Evolutionary conservation across 2,113 vertebrate genomes (phyloP).

Genomic region (Pantherophis guttatus): DNA sequence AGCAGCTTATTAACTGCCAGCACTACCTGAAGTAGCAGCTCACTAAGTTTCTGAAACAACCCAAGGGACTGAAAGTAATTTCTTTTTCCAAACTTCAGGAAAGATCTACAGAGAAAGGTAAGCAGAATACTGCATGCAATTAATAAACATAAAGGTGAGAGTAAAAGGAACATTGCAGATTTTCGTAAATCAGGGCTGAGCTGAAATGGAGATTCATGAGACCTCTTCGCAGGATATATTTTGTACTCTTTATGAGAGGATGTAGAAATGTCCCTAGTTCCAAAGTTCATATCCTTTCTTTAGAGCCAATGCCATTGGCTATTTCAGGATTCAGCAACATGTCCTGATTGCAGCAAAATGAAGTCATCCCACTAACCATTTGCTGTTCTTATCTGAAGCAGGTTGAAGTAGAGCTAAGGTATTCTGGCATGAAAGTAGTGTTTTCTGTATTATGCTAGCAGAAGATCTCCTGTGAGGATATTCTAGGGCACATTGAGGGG

Average conservation of each 20-base stretch:
- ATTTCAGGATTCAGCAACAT: too few relatives aligned
- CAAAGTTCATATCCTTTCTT: too few relatives aligned
- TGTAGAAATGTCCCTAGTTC: too few relatives aligned
- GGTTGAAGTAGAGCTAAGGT: too few relatives aligned
- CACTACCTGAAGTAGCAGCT: slow-evolving; percentile 14
- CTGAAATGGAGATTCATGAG: background rate
- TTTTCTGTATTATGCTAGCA: too few relatives aligned
- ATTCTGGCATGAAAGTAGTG: too few relatives aligned
- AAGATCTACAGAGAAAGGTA: slow-evolving; percentile 21
- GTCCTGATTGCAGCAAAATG: too few relatives aligned
- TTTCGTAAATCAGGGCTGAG: background rate
- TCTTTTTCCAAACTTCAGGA: slow-evolving; percentile 15
- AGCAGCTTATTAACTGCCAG: slow-evolving; percentile 19
- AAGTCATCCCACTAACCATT: too few relatives aligned
- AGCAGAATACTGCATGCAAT: slow-evolving; percentile 1
- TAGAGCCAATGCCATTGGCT: too few relatives aligned
- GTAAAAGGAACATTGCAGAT: background rate
- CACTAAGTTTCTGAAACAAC: slow-evolving; percentile 25
- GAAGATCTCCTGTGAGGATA: too few relatives aligned
- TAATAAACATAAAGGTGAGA: background rate
- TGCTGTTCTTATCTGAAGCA: too few relatives aligned
- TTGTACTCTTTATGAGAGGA: background rate
- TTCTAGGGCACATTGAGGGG: too few relatives aligned
- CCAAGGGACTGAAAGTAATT: slow-evolving; percentile 9
- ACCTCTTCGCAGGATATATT: background rate